phyloP scores from a whole-genome alignment of 2,888 invertebrate species.

The Gryllus longicercus region DNA sequence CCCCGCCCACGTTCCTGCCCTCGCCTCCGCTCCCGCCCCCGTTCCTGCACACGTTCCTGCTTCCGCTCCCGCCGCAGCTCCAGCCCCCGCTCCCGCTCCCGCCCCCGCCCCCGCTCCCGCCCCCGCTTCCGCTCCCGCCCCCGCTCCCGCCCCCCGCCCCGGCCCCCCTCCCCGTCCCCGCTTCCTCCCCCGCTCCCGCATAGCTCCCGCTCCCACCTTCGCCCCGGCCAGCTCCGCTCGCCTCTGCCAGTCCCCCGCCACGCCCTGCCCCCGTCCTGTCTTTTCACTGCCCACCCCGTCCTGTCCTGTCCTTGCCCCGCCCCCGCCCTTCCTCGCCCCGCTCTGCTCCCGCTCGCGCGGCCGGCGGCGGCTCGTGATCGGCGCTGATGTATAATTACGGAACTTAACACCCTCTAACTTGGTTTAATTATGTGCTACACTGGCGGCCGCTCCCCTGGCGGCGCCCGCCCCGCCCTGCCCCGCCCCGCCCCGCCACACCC shows the following conservation, averaged over 20 bases:
- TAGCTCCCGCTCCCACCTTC: neutral
- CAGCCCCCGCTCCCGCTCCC: neutral
- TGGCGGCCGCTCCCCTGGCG: neutral
- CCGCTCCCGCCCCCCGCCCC: neutral
- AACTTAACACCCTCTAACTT: slow-evolving; percentile 17
- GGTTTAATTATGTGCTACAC: slow-evolving; percentile 4
- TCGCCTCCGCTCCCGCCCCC: no score
- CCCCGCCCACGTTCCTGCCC: neutral
- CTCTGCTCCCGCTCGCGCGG: no score
- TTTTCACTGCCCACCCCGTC: no score
- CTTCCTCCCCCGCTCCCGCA: fast-evolving
- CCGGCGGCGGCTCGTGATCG: neutral
- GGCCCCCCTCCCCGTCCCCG: neutral
- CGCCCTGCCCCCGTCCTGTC: neutral
- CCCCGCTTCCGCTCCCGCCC: neutral
- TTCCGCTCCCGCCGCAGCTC: no score
- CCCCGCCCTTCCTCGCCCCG: neutral
- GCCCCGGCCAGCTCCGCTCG: neutral
- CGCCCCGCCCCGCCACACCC: no score
- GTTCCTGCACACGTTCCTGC: no score
- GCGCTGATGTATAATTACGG: slow-evolving; percentile 17
- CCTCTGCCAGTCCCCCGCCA: neutral
- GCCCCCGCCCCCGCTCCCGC: neutral
- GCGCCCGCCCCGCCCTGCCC: neutral
- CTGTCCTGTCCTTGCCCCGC: neutral